Conservation (phyloP, 2,888 invertebrate genomes). For the Omphaloscelis lunosa region DNA sequence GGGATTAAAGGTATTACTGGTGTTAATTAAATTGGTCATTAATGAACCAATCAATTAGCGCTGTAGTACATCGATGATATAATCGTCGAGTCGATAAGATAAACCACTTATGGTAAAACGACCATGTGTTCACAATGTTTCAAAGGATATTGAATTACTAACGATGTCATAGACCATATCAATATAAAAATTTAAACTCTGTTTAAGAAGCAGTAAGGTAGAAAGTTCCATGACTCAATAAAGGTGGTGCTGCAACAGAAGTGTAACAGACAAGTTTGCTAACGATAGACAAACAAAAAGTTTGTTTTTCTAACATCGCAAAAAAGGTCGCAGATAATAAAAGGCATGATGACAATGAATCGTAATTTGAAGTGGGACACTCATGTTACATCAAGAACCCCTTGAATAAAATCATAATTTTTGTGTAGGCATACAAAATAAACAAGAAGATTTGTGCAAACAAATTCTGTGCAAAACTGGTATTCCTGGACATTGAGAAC, state of each 20-base stretch:
- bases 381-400: slow-evolving; percentile 76
- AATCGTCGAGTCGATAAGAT: slow-evolving; percentile 76
- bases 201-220: slow-evolving; percentile 19
- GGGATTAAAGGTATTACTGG: slow-evolving; percentile 42
- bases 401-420: slow-evolving; percentile 67
- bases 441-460: slow-evolving; percentile 61
- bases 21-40: slow-evolving; percentile 69
- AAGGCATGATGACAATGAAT: slow-evolving; percentile 76
- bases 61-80: slow-evolving; percentile 71
- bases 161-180: slow-evolving; percentile 54
- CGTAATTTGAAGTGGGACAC: slow-evolving; percentile 78
- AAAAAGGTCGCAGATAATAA: slow-evolving; percentile 75
- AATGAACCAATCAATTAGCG: slow-evolving; percentile 77
- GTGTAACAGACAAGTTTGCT: slow-evolving; percentile 72
- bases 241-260: slow-evolving; percentile 56
- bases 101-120: slow-evolving; percentile 66
- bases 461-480: slow-evolving; percentile 49
- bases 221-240: slow-evolving; percentile 30
- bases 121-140: slow-evolving; percentile 74
- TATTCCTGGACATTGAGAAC: slow-evolving; percentile 45
- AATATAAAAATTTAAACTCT: slow-evolving; percentile 38
- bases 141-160: slow-evolving; percentile 70
- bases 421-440: slow-evolving; percentile 51
- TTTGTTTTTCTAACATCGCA: slow-evolving; percentile 78
- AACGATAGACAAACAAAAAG: slow-evolving; percentile 78